Conservation (phyloP, 2,888 invertebrate genomes). For the Hypomecis atomaria region DNA sequence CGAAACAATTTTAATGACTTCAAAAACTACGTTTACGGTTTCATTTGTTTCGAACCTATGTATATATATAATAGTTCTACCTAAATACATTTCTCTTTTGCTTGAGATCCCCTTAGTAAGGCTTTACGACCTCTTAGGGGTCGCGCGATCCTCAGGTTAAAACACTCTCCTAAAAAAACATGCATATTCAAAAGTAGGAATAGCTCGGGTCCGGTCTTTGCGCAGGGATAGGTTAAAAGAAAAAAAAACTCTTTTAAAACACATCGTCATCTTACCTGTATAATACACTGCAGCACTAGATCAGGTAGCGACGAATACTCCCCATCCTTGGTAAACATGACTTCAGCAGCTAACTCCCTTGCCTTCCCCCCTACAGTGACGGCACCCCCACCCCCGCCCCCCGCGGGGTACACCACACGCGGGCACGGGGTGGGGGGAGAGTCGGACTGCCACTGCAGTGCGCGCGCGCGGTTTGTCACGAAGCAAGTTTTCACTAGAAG, state of each 20-base stretch:
- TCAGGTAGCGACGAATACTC: constrained; percentile 84
- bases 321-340: constrained; percentile 92
- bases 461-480: constrained; percentile 90
- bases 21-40: too few species aligned
- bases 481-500: constrained; percentile 92
- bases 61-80: too few species aligned
- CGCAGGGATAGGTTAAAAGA: not conserved
- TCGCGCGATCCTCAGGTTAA: too few species aligned
- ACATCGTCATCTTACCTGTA: constrained; percentile 3
- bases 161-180: too few species aligned
- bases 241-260: not conserved
- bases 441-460: constrained; percentile 79
- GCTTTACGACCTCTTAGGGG: too few species aligned
- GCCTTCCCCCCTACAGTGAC: constrained; percentile 88
- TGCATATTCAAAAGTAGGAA: too few species aligned
- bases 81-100: too few species aligned
- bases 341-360: constrained; percentile 91
- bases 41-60: too few species aligned
- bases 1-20: too few species aligned
- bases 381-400: constrained; percentile 84
- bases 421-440: constrained; percentile 78
- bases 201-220: too few species aligned
- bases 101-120: too few species aligned
- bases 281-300: constrained; percentile 27
- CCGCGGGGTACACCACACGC: constrained; percentile 86